Conservation (phyloP, 2,113 vertebrate species). For the Rhipidura dahli region DNA sequence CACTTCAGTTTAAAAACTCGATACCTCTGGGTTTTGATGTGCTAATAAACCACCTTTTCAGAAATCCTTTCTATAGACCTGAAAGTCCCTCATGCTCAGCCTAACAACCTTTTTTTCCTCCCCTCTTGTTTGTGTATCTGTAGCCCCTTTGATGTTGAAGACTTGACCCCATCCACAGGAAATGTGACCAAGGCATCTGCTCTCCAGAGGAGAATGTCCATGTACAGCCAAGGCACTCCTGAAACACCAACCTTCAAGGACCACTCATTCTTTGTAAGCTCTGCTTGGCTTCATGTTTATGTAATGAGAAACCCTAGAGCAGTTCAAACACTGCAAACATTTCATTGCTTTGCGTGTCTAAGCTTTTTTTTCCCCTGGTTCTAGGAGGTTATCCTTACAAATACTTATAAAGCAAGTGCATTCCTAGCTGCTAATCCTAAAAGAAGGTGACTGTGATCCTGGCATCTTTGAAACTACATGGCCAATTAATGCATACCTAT, state of each 20-base stretch:
- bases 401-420: not conserved
- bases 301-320: not conserved
- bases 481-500: not conserved
- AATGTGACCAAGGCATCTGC: slow-evolving; percentile 88
- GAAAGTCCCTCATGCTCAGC: not conserved
- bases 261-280: slow-evolving; percentile 93
- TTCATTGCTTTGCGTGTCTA: not conserved
- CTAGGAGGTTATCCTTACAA: not conserved
- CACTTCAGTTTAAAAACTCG: not conserved
- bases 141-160: slow-evolving; percentile 96
- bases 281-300: not conserved
- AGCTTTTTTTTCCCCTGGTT: not conserved
- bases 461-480: not conserved
- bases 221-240: slow-evolving; percentile 96
- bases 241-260: slow-evolving; percentile 96
- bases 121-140: not conserved
- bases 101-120: not conserved
- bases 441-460: not conserved
- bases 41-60: slow-evolving; percentile 27
- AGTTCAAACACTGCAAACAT: not conserved
- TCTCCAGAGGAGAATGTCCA: slow-evolving; percentile 91
- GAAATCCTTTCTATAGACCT: not conserved
- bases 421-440: not conserved
- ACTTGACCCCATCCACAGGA: slow-evolving; percentile 86
- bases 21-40: slow-evolving; percentile 15